phyloP scores from a whole-genome alignment of 2,888 invertebrate genomes.

The Xestia c-nigrum region DNA sequence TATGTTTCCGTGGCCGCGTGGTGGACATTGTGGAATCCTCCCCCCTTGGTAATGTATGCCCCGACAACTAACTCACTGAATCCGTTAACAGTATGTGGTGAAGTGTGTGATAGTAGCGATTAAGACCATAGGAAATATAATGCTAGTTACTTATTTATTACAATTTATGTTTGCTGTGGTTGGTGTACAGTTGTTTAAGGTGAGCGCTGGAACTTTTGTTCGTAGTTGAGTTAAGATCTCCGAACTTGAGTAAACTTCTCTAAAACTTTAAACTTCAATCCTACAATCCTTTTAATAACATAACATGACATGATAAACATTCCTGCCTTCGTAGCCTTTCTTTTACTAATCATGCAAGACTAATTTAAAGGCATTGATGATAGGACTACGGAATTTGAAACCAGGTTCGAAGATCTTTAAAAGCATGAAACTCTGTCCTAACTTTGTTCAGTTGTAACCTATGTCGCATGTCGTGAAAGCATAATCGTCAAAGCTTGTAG shows the following conservation, averaged over 20 bases:
- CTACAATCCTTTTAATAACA: neutral
- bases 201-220: constrained; percentile 85
- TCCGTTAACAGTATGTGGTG: constrained; percentile 97
- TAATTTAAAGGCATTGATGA: neutral
- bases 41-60: constrained; percentile 85
- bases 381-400: neutral
- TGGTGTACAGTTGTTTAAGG: constrained; percentile 99
- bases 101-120: constrained; percentile 99
- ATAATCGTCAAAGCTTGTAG: constrained; percentile 55
- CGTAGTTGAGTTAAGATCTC: constrained; percentile 42
- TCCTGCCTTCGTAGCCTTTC: neutral
- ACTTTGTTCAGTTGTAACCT: constrained; percentile 7
- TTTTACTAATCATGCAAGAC: neutral
- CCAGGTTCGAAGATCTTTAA: constrained; percentile 38
- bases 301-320: neutral
- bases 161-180: constrained; percentile 99
- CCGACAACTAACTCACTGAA: constrained; percentile 81
- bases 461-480: constrained; percentile 49
- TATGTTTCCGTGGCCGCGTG: constrained; percentile 87
- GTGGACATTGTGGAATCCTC: constrained; percentile 80
- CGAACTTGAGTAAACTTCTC: constrained; percentile 22
- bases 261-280: too few species aligned
- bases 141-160: constrained; percentile 99
- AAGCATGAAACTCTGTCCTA: constrained; percentile 35
- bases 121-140: constrained; percentile 99